Conservation (phyloP, 2,888 invertebrate species). For the Amiota mariae region DNA sequence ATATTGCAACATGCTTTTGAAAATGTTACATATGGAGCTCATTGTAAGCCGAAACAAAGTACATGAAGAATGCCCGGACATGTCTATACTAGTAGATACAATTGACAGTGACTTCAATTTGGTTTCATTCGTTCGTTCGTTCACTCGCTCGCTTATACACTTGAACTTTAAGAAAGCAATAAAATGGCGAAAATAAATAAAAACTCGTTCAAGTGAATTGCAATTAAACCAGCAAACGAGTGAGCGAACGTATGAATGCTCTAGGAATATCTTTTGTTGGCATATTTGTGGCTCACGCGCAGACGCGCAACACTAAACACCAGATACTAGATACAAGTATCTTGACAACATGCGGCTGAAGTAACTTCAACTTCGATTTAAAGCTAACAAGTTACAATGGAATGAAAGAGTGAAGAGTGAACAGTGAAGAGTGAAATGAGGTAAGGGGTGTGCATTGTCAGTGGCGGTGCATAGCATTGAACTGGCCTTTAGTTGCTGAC, state of each 20-base stretch:
- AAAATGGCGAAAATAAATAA: constrained; percentile 18
- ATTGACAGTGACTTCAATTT: constrained; percentile 19
- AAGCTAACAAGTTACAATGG: no score
- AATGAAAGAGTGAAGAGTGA: no score
- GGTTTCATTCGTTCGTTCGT: background rate
- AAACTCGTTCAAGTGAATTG: constrained; percentile 27
- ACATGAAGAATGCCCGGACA: background rate
- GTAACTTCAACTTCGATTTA: no score
- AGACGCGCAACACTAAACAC: constrained; percentile 7
- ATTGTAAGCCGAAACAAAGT: constrained; percentile 13
- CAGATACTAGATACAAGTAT: background rate
- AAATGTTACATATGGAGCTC: constrained; percentile 12
- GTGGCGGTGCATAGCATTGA: constrained; percentile 9
- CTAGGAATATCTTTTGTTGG: constrained; percentile 3
- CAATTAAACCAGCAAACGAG: constrained; percentile 21
- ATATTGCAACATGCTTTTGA: constrained; percentile 17
- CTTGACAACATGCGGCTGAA: no score
- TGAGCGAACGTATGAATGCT: background rate
- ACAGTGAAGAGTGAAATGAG: no score
- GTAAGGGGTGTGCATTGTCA: background rate
- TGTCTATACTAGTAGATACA: constrained; percentile 17
- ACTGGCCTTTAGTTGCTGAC: constrained; percentile 13
- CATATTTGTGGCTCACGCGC: constrained; percentile 5
- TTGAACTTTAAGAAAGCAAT: background rate
- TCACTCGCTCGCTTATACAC: no score